Conservation (phyloP, 1,140 invertebrate species). For the Euglossa dilemma region DNA sequence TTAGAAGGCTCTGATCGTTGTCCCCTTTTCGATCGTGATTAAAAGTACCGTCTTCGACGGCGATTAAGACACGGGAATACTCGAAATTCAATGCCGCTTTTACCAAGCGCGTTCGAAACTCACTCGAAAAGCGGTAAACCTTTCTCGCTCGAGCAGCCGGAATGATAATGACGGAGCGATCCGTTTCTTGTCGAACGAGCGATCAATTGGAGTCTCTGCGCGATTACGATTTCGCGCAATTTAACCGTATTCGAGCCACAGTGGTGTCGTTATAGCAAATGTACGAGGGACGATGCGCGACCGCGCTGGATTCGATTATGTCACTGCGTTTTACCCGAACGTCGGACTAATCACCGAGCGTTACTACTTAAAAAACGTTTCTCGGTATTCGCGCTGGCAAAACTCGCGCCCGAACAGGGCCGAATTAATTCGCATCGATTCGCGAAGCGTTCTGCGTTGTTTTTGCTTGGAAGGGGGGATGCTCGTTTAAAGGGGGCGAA, state of each 20-base stretch:
- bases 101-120: constrained; percentile 33
- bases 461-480: not conserved
- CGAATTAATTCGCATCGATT: not conserved
- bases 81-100: constrained; percentile 59
- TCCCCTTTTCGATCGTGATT: constrained; percentile 43
- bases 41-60: constrained; percentile 40
- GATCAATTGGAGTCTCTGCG: not conserved
- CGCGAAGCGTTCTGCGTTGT: too few relatives aligned
- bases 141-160: constrained; percentile 32
- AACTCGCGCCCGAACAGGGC: not conserved
- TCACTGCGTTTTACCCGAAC: too few relatives aligned
- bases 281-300: not conserved
- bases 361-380: not conserved
- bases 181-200: not conserved
- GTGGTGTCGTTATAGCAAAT: too few relatives aligned
- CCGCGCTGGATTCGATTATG: not conserved
- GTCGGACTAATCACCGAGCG: not conserved
- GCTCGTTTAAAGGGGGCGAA: not conserved
- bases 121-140: constrained; percentile 19
- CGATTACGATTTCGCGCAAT: not conserved
- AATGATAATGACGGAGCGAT: constrained; percentile 37
- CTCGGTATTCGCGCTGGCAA: not conserved
- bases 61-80: constrained; percentile 49
- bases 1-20: not conserved
- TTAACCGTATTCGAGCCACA: not conserved